Evolutionary conservation across 30 jellyfish, hydroid and myxozoan species (phyloP), one percentile per base, ranked within the genome.

Genomic region (Mastigias papua): DNA sequence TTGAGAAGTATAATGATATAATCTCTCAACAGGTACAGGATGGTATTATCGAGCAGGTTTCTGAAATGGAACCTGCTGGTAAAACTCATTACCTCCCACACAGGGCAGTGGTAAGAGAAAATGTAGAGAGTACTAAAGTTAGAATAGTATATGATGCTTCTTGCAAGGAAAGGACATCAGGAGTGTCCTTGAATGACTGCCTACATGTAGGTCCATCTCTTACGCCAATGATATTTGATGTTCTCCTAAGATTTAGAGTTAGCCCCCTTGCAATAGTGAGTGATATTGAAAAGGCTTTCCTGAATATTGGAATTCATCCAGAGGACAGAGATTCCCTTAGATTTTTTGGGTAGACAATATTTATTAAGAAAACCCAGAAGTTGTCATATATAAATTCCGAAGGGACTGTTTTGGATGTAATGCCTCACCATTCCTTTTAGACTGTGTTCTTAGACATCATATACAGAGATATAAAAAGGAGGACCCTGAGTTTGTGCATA

Each of bases 301-400:
- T 77, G 27, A 87, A 76, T 42, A 48, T 77, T 31, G 87, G 69
- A 26, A 28, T 87, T 16, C 64, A 69, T 73, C 90, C 76, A 13
- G 21, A 22, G 23, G 96, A 87, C 64, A 34, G 96, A 33, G 96
- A 87, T 68, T 66, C 54, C 50, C 35, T 87, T 75, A 76, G 96
- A 60, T 87, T 87, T 27, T 33, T 87, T 76, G 90, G 96, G 28
- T 76, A 19, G 61, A 76, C 21, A 82, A 68, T 32, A 48, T 58
- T 0, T 48, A 85, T 66, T 81, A 46, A 16, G 19, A 46, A 11
- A 77, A 85, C 21, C 48, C 68, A 2, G 63, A 30, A 23, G 4
- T 63, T 0, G 42, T 71, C 10, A 64, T 54, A 1, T 46, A 34
- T 34, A 35, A 72, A 3, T 82, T 48, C 76, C 28, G 33, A 1